phyloP scores from a whole-genome alignment of 2,797 vertebrate species.

The Amniataba percoides region DNA sequence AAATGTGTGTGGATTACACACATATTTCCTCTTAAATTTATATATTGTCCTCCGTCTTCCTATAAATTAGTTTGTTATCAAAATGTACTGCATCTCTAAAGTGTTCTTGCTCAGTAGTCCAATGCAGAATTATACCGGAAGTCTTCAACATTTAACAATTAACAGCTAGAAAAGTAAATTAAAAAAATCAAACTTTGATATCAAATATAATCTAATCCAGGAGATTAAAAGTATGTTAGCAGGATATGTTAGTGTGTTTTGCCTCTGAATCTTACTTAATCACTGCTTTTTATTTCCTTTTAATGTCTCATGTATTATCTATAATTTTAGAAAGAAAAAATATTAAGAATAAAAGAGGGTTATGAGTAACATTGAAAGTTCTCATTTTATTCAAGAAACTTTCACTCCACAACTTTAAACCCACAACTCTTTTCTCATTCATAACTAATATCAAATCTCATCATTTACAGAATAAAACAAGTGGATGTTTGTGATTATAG shows the following conservation, averaged over 20 bases:
- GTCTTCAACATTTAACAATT: not conserved
- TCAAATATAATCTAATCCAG: not conserved
- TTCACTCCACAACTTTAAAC: not conserved
- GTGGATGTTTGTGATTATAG: not conserved
- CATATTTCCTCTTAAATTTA: not conserved
- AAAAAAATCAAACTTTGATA: not conserved
- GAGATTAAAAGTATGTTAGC: not conserved
- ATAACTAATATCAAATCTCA: not conserved
- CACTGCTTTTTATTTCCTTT: not conserved
- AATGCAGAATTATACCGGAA: not conserved
- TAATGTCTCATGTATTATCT: not conserved
- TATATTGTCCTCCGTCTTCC: not conserved
- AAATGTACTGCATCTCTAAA: not conserved
- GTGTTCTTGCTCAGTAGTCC: not conserved
- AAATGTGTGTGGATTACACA: not conserved
- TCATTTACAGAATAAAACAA: not conserved
- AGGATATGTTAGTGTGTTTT: not conserved
- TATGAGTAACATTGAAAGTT: not conserved
- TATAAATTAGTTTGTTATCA: not conserved
- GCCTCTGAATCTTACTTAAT: not conserved
- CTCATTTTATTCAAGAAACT: conserved; percentile 22
- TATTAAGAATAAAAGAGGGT: not conserved
- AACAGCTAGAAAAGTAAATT: not conserved
- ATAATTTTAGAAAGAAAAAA: not conserved
- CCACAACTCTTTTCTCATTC: not conserved